Evolutionary conservation across 2,113 vertebrate genomes (phyloP), one percentile per base, ranked within the genome.

Genomic region (Pterocles burchelli): DNA sequence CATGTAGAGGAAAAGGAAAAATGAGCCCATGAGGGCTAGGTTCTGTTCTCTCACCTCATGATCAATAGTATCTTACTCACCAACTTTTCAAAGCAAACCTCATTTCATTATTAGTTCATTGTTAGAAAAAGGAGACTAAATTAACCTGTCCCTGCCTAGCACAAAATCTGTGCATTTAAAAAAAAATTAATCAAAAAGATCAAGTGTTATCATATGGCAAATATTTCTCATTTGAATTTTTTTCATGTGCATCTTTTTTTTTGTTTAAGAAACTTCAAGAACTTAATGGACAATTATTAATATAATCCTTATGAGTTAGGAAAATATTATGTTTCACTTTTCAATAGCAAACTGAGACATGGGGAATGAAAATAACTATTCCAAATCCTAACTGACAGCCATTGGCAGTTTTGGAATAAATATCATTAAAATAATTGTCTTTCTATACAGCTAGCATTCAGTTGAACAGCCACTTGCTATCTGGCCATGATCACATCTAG

Each of bases 1-100:
- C 0, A 0, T 16, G 18, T 3, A 70, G 41, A 46, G 15, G 7
- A 46, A 19, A 79, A 62, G 10, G 26, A 34, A 72, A 66, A 41
- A 52, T 62, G 11, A 63, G 8, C 5, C 26, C 3, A 0, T 54
- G 16, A 85, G 65, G 31, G 11, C 13, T 25, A 34, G 7, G 34
- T n/a, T 79, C 43, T 73, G 7, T 4, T 28, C 8, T 72, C 9
- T 73, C 17, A 38, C 11, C 1, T 72, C 24, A 6, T 3, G 14
- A n/a, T 41, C 26, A 59, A 19, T 26, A 76, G 8, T 34, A 61
- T 7, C 55, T 85, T 87, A 21, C 25, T 58, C 71, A 65, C 1
- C 4, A 91, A 34, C 6, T 61, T 70, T 86, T 73, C 65, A 80
- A 54, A 68, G 7, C 2, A 90, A 73, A 66, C 73, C 22, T 31